These are phyloP conservation scores for Eretmochelys imbricata DNA, from an alignment of 2,113 vertebrate genomes.

Conservation along the genomic window DNA sequence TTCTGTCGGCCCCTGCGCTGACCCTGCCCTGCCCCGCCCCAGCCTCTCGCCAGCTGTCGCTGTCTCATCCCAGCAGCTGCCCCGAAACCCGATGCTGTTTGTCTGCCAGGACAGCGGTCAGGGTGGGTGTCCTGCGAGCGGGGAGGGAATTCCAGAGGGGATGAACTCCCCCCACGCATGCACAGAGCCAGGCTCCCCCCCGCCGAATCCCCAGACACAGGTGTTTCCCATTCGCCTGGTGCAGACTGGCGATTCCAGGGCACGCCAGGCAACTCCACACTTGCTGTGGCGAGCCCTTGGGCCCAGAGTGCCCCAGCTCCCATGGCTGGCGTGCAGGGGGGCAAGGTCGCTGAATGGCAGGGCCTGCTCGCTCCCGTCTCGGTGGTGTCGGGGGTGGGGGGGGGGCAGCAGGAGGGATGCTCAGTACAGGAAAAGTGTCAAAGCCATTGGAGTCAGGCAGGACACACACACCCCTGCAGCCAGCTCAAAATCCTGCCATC, in stretches of 20 bases:
- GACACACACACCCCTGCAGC: neutral
- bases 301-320: neutral
- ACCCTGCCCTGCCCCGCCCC: neutral
- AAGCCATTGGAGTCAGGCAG: neutral
- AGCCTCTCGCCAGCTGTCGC: conserved; percentile 65
- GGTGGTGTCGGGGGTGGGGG: too few species aligned
- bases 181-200: neutral
- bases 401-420: neutral
- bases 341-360: too few species aligned
- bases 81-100: conserved; percentile 67
- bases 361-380: too few species aligned
- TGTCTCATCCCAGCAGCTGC: conserved; percentile 54
- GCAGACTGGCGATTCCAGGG: too few species aligned
- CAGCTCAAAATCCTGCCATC: neutral
- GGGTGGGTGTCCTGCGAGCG: neutral
- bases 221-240: neutral
- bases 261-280: too few species aligned
- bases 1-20: neutral
- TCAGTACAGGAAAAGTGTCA: neutral
- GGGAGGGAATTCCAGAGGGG: conserved; percentile 51
- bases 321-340: neutral
- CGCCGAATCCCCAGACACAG: accelerated
- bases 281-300: accelerated
- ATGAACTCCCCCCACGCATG: conserved; percentile 18
- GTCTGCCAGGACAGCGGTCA: neutral